Conservation (phyloP, 2,888 invertebrate species). For the Erebia ligea region DNA sequence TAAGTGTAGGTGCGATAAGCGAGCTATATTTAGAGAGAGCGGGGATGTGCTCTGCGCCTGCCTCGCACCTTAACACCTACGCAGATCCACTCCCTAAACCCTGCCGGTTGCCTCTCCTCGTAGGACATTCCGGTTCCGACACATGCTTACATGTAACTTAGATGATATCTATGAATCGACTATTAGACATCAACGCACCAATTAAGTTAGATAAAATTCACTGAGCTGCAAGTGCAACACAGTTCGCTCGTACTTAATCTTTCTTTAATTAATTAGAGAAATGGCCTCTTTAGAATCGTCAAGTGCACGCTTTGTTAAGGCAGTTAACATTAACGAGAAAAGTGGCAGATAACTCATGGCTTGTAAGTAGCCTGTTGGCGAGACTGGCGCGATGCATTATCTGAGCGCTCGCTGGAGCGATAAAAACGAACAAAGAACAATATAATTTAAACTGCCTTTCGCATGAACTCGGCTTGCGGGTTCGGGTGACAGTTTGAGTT, state of each 20-base stretch:
- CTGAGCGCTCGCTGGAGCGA: slow-evolving; percentile 78
- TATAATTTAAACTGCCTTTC: slow-evolving; percentile 77
- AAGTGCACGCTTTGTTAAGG: slow-evolving; percentile 62
- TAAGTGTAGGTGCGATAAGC: slow-evolving; percentile 74
- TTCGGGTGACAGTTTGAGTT: slow-evolving; percentile 18
- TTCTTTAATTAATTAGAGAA: slow-evolving; percentile 16
- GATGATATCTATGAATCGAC: slow-evolving; percentile 26
- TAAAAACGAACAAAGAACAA: slow-evolving; percentile 82
- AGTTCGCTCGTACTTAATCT: slow-evolving; percentile 10
- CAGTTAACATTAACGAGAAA: slow-evolving; percentile 73
- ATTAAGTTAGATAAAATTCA: slow-evolving; percentile 25
- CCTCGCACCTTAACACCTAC: slow-evolving; percentile 63
- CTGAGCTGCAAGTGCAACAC: not conserved
- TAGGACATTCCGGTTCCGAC: slow-evolving; percentile 22
- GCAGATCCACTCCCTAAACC: slow-evolving; percentile 44
- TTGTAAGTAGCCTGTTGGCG: slow-evolving; percentile 48
- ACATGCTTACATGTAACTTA: slow-evolving; percentile 31
- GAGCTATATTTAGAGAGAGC: slow-evolving; percentile 76
- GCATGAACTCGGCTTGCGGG: slow-evolving; percentile 58
- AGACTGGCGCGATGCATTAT: slow-evolving; percentile 63
- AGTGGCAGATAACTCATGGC: slow-evolving; percentile 74
- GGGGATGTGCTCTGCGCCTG: slow-evolving; percentile 62
- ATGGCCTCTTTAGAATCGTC: slow-evolving; percentile 48
- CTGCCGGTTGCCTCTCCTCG: slow-evolving; percentile 42
- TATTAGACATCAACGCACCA: slow-evolving; percentile 44